Evolutionary conservation across 2,888 invertebrate genomes (phyloP), one percentile per base, ranked within the genome.

Genomic region (Chelonus formosanus): DNA sequence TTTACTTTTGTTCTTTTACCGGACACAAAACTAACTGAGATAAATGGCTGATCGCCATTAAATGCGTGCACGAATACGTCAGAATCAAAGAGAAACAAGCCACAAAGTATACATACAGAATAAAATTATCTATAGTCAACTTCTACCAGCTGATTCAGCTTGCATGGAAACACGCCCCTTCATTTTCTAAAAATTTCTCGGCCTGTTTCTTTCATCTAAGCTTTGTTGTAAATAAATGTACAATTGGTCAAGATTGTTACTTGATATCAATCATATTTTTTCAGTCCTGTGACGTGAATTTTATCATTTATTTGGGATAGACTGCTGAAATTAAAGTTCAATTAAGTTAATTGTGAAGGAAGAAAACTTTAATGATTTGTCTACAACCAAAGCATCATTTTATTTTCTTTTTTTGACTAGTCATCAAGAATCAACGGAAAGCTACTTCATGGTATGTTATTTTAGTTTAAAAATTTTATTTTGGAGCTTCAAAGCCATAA

Each of bases 91-190:
- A 52, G 32, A 44, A 20, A 5, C 36, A 55, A 8, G 31, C 10
- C 6, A 20, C 7, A 3, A 55, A 20, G 20, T 20, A 20, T 10
- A 55, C 6, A 36, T 6, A 3, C 2, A 55, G 20, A 40, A 6
- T 20, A 5, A 10, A 48, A 48, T 10, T n/a, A 10, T 10, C 10
- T 10, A 56, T 20, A 56, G 43, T 20, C 20, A 56, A 44, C 8
- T 8, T 31, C 34, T 10, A 34, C 40, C 48, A 58, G 48, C 58
- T 58, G 48, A 48, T 58, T 47, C 40, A 35, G 7, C 10, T 47
- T 48, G 57, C 58, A 58, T 58, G 48, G 47, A 58, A 58, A 58
- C 58, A 45, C 56, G 35, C 58, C 48, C 48, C 48, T 45, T 58
- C 7, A 47, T 48, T 58, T 48, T n/a, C 48, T 58, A 58, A 45